Conservation (phyloP, 2,113 vertebrate species). For the Microcebus murinus region DNA sequence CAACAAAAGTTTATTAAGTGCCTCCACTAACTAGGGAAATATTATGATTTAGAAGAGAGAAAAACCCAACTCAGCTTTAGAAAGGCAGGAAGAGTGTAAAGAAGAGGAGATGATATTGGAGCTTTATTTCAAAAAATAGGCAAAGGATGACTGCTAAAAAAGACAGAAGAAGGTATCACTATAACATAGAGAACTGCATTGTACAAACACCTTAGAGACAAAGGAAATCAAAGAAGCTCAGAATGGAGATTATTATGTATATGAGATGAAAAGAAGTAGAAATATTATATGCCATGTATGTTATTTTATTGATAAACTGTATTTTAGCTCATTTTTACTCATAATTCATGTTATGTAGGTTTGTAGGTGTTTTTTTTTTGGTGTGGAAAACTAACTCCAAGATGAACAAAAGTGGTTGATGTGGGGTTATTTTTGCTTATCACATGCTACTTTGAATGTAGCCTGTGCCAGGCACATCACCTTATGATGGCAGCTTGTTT, state of each 20-base stretch:
- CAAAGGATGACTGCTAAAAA: neutral
- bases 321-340: neutral
- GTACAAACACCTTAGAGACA: neutral
- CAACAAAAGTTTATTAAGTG: neutral
- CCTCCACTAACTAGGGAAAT: neutral
- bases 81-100: neutral
- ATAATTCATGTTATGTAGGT: neutral
- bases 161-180: neutral
- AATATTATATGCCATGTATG: neutral
- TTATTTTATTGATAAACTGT: neutral
- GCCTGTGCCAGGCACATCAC: neutral
- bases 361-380: neutral
- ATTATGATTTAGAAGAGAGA: neutral
- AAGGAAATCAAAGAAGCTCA: neutral
- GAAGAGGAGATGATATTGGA: neutral
- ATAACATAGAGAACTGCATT: neutral
- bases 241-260: neutral
- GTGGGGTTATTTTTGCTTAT: neutral
- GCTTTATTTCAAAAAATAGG: neutral
- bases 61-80: neutral
- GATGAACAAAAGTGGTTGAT: neutral
- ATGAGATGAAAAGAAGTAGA: neutral
- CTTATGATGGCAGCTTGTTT: neutral
- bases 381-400: neutral
- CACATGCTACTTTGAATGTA: neutral